These are phyloP conservation scores for Suncus etruscus DNA, from an alignment of 2,113 vertebrate genomes.

Conservation along the genomic window DNA sequence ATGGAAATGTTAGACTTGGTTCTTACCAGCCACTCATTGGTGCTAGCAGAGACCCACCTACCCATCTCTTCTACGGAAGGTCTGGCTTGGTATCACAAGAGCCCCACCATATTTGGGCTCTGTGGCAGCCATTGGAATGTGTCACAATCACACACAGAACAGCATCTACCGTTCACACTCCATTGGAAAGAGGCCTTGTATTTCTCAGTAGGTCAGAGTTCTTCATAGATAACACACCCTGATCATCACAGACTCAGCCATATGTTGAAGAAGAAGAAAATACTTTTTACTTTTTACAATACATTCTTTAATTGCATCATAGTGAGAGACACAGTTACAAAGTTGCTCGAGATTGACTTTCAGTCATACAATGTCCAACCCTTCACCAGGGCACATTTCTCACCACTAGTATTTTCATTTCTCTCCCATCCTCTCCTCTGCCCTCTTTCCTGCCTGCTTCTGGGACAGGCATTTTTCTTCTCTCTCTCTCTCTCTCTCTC, in stretches of 20 bases:
- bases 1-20: slow-evolving; percentile 7
- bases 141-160: not conserved
- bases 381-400: too few species aligned
- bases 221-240: not conserved
- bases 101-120: not conserved
- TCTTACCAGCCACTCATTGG: not conserved
- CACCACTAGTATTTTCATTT: too few species aligned
- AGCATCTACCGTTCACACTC: not conserved
- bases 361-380: too few species aligned
- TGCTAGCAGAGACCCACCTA: not conserved
- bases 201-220: not conserved
- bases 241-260: not conserved
- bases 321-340: too few species aligned
- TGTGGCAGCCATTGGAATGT: not conserved
- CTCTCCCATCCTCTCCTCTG: too few species aligned
- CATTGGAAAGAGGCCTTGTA: not conserved
- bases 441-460: too few species aligned
- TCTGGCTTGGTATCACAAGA: not conserved
- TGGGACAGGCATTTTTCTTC: too few species aligned
- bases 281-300: too few species aligned
- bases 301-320: too few species aligned
- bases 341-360: too few species aligned
- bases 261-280: not conserved
- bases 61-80: not conserved
- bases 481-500: too few species aligned